These are phyloP conservation scores for Acleris emargana DNA, from an alignment of 2,888 invertebrate genomes.

Conservation along the genomic window DNA sequence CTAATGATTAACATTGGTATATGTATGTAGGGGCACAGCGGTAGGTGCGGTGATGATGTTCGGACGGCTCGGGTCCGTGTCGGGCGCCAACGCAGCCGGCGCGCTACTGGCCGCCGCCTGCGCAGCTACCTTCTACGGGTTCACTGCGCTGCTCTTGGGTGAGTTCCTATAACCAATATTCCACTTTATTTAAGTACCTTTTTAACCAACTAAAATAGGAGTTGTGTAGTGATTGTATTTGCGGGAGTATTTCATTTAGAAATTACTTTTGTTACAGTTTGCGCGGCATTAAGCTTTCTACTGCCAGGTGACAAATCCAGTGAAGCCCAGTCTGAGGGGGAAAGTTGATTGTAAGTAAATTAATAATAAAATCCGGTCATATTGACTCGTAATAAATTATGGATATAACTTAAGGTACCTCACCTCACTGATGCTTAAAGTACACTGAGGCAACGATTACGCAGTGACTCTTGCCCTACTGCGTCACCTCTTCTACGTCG, in stretches of 20 bases:
- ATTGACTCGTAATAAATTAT: no score
- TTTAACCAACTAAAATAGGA: no score
- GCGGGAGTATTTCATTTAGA: not conserved
- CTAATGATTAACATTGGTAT: no score
- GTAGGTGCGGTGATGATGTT: constrained; percentile 85
- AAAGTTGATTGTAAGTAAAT: constrained; percentile 1
- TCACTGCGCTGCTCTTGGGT: constrained; percentile 77
- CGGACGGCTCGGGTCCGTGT: constrained; percentile 85
- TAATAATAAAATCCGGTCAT: no score
- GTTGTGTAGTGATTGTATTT: no score
- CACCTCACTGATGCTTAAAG: no score
- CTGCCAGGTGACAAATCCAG: constrained; percentile 53
- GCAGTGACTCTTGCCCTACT: no score
- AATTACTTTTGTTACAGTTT: constrained; percentile 57
- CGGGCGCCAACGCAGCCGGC: constrained; percentile 85
- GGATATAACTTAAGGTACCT: no score
- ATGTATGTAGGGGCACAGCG: constrained; percentile 79
- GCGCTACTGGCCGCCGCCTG: constrained; percentile 83
- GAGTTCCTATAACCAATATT: constrained; percentile 52
- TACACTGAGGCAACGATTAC: no score
- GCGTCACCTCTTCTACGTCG: no score
- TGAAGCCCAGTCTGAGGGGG: constrained; percentile 24
- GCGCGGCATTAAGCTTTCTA: constrained; percentile 62
- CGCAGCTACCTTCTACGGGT: constrained; percentile 84
- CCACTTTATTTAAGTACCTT: not conserved